Base-by-base conservation (phyloP, 1,140 invertebrate species). In the Drosophila yakuba region DNA sequence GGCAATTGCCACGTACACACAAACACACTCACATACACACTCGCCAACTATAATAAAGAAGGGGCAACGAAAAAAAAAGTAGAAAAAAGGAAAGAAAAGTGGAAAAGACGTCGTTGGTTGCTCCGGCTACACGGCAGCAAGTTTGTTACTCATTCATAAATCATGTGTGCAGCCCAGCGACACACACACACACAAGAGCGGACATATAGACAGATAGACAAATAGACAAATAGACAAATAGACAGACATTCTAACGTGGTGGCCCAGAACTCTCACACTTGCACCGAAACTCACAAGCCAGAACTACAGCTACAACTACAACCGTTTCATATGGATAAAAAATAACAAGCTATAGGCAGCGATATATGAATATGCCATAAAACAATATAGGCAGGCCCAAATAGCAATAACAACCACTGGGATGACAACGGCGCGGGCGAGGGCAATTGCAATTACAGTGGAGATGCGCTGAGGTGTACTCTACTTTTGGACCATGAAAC, bases 81-180 rank as follows among this genome's bases (percentile, higher is more conserved):
- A 56, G 58, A 71, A 62, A 67, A 56, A 56, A 47, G 38, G 38
- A 64, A 75, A 67, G 52, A 71, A 74, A 69, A 78, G 58, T 71
- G 74, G 67, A 78, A 88, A 88, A 88, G 84, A 88, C 84, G 83
- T 86, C 61, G 78, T 60, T 80, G 67, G 77, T 78, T 86, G 82
- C 68, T 73, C 68, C 36, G 81, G 80, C 84, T 80, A 88, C 84
- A 88, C 84, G 84, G 84, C 77, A 90, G 84, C 84, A 88, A 88
- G 80, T 88, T 89, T 88, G 84, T 88, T 89, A 88, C 84, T 88
- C 84, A 88, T 88, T 88, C 84, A 88, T 88, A 88, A 88, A 88
- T 88, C 84, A 88, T 88, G 84, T 84, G 84, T 88, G 80, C 84
- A 89, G 62, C 85, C 47, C 68, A 72, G 66, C 68, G 68, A 72